A percentile compares a stretch with the other conserved stretches of the same genome.
These are phyloP conservation scores for Thalassoma bifasciatum DNA, from an alignment of 2,113 vertebrate genomes.

Conservation along the genomic window DNA sequence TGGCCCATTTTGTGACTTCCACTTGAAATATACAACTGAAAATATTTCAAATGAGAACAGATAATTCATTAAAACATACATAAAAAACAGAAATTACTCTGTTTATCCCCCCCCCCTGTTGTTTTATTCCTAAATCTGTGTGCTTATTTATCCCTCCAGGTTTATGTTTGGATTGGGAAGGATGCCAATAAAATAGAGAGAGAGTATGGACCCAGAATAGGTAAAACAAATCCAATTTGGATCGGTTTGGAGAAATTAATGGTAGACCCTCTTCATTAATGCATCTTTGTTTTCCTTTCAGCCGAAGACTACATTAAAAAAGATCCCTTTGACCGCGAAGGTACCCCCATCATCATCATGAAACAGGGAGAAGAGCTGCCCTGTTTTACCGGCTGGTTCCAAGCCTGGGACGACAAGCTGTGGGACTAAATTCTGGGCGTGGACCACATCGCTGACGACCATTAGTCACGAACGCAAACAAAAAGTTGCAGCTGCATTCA, in stretches of 20 bases:
- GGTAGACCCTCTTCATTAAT: background rate
- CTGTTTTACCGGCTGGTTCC: slow-evolving; percentile 84
- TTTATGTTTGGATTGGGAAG: slow-evolving; percentile 82
- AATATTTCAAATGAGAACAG: no score
- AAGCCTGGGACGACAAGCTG: slow-evolving; percentile 79
- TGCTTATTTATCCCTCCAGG: slow-evolving; percentile 44
- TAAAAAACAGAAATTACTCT: no score
- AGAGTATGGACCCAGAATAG: slow-evolving; percentile 61
- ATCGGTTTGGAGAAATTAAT: background rate
- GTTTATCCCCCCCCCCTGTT: background rate
- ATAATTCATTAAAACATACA: no score
- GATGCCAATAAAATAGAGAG: slow-evolving; percentile 80
- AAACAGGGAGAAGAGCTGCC: slow-evolving; percentile 78
- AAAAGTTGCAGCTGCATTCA: no score
- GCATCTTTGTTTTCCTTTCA: slow-evolving; percentile 42
- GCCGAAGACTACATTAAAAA: slow-evolving; percentile 76
- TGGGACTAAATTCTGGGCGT: slow-evolving; percentile 64
- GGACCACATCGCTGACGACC: slow-evolving; percentile 5
- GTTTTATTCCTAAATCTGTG: background rate
- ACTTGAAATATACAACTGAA: no score
- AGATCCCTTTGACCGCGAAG: slow-evolving; percentile 75
- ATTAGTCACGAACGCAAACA: slow-evolving; percentile 6
- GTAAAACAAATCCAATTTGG: slow-evolving; percentile 48
- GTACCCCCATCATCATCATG: slow-evolving; percentile 63
- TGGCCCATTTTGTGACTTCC: no score